Evolutionary conservation across 2,888 invertebrate species (phyloP), one percentile per base, ranked within the genome.

Genomic region (Polylopha cassiicola): DNA sequence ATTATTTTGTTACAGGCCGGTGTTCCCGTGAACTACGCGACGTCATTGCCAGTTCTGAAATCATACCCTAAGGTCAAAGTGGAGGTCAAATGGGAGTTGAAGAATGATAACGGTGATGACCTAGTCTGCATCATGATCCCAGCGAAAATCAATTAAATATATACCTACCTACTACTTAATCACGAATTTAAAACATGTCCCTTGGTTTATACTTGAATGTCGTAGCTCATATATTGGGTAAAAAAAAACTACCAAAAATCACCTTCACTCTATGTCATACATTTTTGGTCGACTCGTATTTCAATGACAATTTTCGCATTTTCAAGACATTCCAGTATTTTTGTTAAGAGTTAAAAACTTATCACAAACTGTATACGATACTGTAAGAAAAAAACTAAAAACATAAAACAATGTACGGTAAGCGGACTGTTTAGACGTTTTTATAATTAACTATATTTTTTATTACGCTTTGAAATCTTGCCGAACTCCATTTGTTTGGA

Each of bases 11-110:
- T 67, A 1, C 79, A 64, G 88, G 85, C 55, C 48, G 81, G 53
- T 63, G 76, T 58, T 48, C 68, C 67, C 26, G 87, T 82, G 26
- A 73, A 60, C 21, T 90, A 89, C 64, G 62, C 48, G 9, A 72
- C 88, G 0, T 71, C 82, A 0, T 58, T 94, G 49, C 89, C 89
- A 0, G 86, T 94, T 1, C 67, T 88, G n/a, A 87, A 87, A 51
- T 81, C 81, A 0, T 94, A 92, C 66, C 94, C 94, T 0, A 89
- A 87, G 70, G 91, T 92, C 54, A 78, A 62, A 8, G 90, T 94
- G 0, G 87, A 88, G 4, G 90, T 94, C 1, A 92, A 91, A 65
- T 94, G 92, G 92, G 90, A 93, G 66, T 74, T 94, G 11, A 82
- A 88, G 61, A 87, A 88, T 61, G 87, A 89, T 38, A 74, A 87